Conservation (phyloP, 1,140 invertebrate genomes). For the Psilanteris sp. region DNA sequence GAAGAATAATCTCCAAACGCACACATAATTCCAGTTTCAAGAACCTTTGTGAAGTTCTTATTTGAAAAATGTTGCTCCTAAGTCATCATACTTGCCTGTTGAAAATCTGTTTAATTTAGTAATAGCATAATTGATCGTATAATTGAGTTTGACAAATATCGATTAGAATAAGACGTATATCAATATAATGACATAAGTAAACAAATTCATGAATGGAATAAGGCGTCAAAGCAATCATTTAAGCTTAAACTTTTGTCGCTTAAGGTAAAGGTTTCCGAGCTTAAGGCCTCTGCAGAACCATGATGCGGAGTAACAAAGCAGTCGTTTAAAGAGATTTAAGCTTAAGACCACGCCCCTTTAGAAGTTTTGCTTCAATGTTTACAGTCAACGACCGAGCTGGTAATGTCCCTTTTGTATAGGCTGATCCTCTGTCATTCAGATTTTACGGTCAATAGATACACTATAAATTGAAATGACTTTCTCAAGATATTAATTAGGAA, state of each 20-base stretch:
- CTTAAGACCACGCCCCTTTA: constrained; percentile 44
- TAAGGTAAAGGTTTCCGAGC: constrained; percentile 14
- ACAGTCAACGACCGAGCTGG: constrained; percentile 34
- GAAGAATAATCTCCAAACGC: too few species aligned
- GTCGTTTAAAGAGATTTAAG: constrained; percentile 54
- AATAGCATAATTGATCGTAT: constrained; percentile 59
- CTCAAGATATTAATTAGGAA: constrained; percentile 27
- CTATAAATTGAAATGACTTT: constrained; percentile 30
- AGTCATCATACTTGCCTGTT: constrained; percentile 62
- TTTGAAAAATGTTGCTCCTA: too few species aligned
- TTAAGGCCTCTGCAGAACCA: constrained; percentile 13
- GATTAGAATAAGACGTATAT: constrained; percentile 10
- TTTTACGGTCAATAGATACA: constrained; percentile 45
- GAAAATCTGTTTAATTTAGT: constrained; percentile 66
- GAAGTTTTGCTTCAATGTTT: constrained; percentile 48
- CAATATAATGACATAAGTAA: constrained; percentile 20
- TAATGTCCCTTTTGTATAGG: constrained; percentile 23
- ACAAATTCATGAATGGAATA: constrained; percentile 26
- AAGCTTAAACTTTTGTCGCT: constrained; percentile 29
- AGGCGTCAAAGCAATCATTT: constrained; percentile 19
- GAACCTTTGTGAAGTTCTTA: too few species aligned
- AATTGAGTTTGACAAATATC: too few species aligned
- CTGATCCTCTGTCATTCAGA: constrained; percentile 37
- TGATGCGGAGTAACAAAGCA: constrained; percentile 30
- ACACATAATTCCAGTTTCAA: too few species aligned